These are phyloP conservation scores for Apis dorsata DNA, from an alignment of 1,140 invertebrate species.

Conservation along the genomic window DNA sequence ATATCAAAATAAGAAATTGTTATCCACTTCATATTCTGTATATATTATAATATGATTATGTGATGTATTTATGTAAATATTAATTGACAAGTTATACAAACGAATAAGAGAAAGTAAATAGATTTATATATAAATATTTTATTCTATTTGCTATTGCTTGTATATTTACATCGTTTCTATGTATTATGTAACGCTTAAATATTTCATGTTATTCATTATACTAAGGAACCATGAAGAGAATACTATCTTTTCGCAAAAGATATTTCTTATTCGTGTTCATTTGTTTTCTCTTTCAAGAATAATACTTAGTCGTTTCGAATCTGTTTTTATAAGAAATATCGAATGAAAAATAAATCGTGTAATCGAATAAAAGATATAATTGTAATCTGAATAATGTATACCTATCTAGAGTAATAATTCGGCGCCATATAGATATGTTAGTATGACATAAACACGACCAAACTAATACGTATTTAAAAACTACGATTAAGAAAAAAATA, in stretches of 20 bases:
- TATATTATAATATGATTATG: background rate
- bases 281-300: background rate
- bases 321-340: background rate
- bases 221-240: background rate
- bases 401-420: background rate
- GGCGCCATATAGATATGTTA: background rate
- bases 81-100: background rate
- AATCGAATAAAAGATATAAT: background rate
- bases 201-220: background rate
- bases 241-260: background rate
- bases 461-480: background rate
- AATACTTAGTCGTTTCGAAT: background rate
- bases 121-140: too few relatives aligned
- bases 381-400: constrained; percentile 5
- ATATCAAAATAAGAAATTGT: background rate
- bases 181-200: constrained; percentile 33
- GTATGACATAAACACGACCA: constrained; percentile 27
- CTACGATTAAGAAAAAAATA: background rate
- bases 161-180: constrained; percentile 3
- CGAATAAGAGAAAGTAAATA: background rate
- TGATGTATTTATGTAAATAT: background rate
- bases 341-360: background rate
- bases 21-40: background rate
- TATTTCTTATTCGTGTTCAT: background rate
- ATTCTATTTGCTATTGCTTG: background rate